phyloP scores from a whole-genome alignment of 2,797 vertebrate genomes.

The Eidolon dupreanum region DNA sequence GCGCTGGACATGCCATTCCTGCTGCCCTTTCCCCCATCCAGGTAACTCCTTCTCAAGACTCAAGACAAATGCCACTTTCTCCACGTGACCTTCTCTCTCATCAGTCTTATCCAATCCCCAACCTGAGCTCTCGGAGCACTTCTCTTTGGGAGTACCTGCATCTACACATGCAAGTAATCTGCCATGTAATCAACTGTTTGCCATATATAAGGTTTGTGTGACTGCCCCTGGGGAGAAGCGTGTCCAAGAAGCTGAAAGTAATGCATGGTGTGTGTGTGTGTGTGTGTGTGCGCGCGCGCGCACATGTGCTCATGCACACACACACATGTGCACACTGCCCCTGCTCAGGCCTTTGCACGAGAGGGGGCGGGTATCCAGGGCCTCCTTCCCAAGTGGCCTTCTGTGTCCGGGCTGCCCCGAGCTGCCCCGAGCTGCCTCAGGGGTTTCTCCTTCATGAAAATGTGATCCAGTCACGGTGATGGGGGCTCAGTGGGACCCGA shows the following conservation, averaged over 20 bases:
- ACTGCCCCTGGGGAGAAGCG: neutral
- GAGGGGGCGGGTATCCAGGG: neutral
- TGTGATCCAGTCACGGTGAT: neutral
- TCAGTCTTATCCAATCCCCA: neutral
- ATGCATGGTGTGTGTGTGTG: neutral
- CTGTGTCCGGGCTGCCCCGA: no score
- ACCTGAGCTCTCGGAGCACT: neutral
- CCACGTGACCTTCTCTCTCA: neutral
- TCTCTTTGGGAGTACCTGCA: neutral
- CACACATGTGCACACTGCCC: neutral
- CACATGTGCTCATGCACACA: fast-evolving
- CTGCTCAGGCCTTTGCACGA: neutral
- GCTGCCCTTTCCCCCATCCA: neutral
- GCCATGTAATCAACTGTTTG: neutral
- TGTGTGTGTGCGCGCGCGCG: fast-evolving
- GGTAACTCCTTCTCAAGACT: neutral
- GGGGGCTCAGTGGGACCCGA: neutral
- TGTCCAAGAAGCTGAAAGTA: neutral
- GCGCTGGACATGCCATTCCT: neutral
- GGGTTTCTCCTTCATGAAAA: neutral
- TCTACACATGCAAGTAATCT: neutral
- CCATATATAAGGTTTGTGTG: neutral
- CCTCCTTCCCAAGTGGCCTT: neutral
- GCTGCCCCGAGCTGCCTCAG: neutral
- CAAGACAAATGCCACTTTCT: neutral